Conservation (phyloP, 2,797 vertebrate species). For the Cossypha polioptera region DNA sequence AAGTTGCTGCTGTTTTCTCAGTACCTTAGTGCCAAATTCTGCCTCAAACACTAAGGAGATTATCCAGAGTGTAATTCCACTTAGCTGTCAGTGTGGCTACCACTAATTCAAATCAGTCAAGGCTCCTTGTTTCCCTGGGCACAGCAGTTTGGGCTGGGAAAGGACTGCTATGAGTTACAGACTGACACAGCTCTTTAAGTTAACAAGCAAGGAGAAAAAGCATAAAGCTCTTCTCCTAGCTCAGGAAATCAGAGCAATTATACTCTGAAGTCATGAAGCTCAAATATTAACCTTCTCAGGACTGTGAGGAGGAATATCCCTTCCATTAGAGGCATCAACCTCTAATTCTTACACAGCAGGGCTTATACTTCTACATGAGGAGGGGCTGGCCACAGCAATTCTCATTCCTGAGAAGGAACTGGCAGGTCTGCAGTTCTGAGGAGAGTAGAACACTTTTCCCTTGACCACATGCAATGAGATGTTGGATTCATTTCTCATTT, state of each 20-base stretch:
- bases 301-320: background rate
- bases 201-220: background rate
- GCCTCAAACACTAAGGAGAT: background rate
- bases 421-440: background rate
- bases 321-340: background rate
- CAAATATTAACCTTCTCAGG: background rate
- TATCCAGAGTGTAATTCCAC: background rate
- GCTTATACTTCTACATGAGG: background rate
- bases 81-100: background rate
- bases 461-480: background rate
- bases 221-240: background rate
- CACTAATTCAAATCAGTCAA: background rate
- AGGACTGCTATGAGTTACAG: background rate
- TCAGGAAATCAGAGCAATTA: slow-evolving; percentile 4
- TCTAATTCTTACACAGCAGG: background rate
- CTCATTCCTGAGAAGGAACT: background rate
- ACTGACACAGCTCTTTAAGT: background rate
- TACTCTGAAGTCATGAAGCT: background rate
- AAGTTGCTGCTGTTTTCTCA: background rate
- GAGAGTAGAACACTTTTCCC: background rate
- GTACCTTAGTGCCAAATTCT: background rate
- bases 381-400: background rate
- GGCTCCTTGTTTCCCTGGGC: background rate
- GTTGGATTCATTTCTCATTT: background rate
- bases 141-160: background rate